A percentile compares a stretch with the other conserved stretches of the same genome.
phyloP scores from a whole-genome alignment of 2,797 vertebrate genomes.

The Chloroceryle inda region DNA sequence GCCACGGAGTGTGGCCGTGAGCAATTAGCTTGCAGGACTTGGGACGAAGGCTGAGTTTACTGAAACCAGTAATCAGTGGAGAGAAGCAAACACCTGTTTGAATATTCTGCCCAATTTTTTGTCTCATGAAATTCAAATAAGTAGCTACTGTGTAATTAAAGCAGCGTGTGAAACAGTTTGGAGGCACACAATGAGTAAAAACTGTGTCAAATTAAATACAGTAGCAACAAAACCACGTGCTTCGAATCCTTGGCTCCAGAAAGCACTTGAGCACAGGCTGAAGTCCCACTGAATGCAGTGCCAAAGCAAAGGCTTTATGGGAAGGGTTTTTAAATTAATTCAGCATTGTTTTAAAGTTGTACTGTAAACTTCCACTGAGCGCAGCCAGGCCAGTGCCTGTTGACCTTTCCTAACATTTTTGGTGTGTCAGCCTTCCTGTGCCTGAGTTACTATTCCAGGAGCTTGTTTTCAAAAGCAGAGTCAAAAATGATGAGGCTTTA shows the following conservation, averaged over 20 bases:
- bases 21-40: slow-evolving; percentile 29
- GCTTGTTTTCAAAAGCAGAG: background rate
- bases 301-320: background rate
- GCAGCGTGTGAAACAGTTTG: background rate
- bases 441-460: background rate
- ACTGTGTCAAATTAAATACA: slow-evolving; percentile 54
- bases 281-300: background rate
- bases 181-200: slow-evolving; percentile 46
- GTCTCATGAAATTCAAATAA: slow-evolving; percentile 68
- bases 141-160: slow-evolving; percentile 62
- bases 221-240: slow-evolving; percentile 27
- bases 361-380: background rate
- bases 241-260: slow-evolving; percentile 25
- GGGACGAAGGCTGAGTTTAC: slow-evolving; percentile 33
- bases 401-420: background rate
- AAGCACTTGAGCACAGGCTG: background rate
- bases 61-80: slow-evolving; percentile 65
- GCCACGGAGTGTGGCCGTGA: background rate
- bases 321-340: slow-evolving; percentile 21
- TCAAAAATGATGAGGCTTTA: fast-evolving
- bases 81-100: slow-evolving; percentile 51
- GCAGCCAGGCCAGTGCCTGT: too few species aligned
- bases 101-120: slow-evolving; percentile 29
- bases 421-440: fast-evolving
- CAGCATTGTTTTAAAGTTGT: background rate